Conservation (phyloP, 2,113 vertebrate species). For the Rattus norvegicus region GRCr8 NC_086034.1:45014001-45014500, state of each 20-base stretch:
- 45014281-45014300: slow-evolving; percentile 55
- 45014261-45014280: slow-evolving; percentile 12
- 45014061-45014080: slow-evolving; percentile 22
- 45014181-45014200: neutral
- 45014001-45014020: neutral
- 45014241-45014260: slow-evolving; percentile 25
- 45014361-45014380: slow-evolving; percentile 52
- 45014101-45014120: neutral
- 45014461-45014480: slow-evolving; percentile 49
- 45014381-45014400: slow-evolving; percentile 18
- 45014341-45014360: slow-evolving; percentile 55
- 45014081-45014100: neutral
- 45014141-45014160: neutral
- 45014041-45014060: neutral
- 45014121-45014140: neutral
- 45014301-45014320: slow-evolving; percentile 60
- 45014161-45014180: neutral
- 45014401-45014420: neutral
- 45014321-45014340: slow-evolving; percentile 22
- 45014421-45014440: slow-evolving; percentile 4
- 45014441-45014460: slow-evolving; percentile 29
- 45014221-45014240: neutral
- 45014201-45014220: neutral
- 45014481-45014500: neutral
- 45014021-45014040: neutral